A percentile compares a stretch with the other conserved stretches of the same genome.
phyloP scores from a whole-genome alignment of 2,113 vertebrate genomes.

The Heptranchias perlo region DNA sequence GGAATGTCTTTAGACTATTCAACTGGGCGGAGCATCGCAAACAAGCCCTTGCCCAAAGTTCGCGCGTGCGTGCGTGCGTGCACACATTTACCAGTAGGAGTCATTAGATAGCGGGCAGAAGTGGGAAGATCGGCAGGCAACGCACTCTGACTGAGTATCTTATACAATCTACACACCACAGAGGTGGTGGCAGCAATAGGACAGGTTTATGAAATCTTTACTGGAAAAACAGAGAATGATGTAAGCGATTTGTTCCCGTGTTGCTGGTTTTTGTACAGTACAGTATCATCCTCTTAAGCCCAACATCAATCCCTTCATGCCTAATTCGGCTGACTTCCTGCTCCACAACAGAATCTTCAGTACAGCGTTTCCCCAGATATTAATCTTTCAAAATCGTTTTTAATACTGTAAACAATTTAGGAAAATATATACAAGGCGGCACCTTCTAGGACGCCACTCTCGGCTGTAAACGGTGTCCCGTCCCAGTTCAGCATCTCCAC shows the following conservation, averaged over 20 bases:
- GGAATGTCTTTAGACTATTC: background rate
- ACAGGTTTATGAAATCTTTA: background rate
- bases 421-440: background rate
- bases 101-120: background rate
- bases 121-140: background rate
- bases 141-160: background rate
- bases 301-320: background rate
- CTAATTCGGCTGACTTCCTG: background rate
- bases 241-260: background rate
- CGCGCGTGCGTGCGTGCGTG: too few relatives aligned
- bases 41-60: background rate
- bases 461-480: background rate
- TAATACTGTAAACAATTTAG: background rate
- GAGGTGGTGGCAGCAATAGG: background rate
- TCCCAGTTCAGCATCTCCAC: background rate
- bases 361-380: background rate
- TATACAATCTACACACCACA: background rate
- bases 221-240: background rate
- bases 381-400: background rate
- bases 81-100: background rate
- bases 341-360: background rate
- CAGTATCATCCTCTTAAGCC: background rate
- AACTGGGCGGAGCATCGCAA: background rate
- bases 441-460: background rate
- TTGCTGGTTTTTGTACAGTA: too few relatives aligned